phyloP scores from a whole-genome alignment of 2,888 invertebrate species.

The Dascillus cervinus region DNA sequence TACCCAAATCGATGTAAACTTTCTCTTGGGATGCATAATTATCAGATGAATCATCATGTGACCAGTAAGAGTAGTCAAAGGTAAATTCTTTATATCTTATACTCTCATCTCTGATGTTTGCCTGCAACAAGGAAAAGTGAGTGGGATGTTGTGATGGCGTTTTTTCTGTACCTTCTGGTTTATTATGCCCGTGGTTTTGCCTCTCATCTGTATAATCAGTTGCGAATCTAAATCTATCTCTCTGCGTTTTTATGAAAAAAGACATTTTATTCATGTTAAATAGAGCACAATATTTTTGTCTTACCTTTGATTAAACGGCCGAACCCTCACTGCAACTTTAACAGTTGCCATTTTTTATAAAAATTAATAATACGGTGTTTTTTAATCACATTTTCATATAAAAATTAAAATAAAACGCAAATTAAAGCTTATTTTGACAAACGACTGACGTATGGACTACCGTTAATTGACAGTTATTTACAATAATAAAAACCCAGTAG shows the following conservation, averaged over 20 bases:
- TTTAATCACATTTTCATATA: too few relatives aligned
- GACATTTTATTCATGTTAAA: constrained; percentile 9
- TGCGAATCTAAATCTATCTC: constrained; percentile 78
- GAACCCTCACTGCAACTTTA: constrained; percentile 85
- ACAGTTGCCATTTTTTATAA: constrained; percentile 89
- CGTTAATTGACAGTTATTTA: too few relatives aligned
- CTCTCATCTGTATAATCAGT: constrained; percentile 78
- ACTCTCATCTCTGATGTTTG: constrained; percentile 38
- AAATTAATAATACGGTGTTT: too few relatives aligned
- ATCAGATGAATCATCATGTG: constrained; percentile 58
- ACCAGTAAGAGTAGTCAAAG: constrained; percentile 87
- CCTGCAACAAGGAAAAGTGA: constrained; percentile 22
- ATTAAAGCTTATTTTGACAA: too few relatives aligned
- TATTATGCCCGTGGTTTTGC: constrained; percentile 70
- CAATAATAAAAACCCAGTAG: too few relatives aligned
- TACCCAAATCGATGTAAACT: constrained; percentile 68
- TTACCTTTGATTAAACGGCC: constrained; percentile 84
- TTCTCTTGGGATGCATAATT: constrained; percentile 77
- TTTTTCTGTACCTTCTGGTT: constrained; percentile 57
- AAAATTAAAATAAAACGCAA: too few relatives aligned
- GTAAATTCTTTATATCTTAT: constrained; percentile 72
- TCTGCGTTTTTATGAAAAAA: constrained; percentile 46
- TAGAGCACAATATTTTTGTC: constrained; percentile 12
- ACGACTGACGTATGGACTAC: too few relatives aligned
- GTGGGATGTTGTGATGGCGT: constrained; percentile 1